Evolutionary conservation across 2,797 vertebrate species (phyloP).

Genomic region (Allobates femoralis): DNA sequence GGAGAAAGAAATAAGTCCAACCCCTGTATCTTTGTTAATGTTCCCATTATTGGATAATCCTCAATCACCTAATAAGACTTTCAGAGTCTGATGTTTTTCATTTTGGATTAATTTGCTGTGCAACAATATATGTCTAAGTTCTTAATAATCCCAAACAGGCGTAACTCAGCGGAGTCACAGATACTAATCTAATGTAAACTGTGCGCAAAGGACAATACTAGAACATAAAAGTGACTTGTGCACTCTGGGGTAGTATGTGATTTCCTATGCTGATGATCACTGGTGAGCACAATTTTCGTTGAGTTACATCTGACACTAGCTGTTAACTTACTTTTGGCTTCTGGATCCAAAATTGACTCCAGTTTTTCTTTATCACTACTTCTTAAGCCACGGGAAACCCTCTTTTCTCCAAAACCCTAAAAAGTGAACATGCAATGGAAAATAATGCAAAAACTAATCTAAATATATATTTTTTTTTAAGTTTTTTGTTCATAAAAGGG

Average conservation of each 20-base stretch:
- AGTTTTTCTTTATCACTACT: too few species aligned
- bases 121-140: slow-evolving; percentile 18
- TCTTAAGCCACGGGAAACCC: too few species aligned
- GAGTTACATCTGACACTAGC: too few species aligned
- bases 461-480: too few species aligned
- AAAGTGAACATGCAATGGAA: too few species aligned
- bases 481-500: too few species aligned
- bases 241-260: not conserved
- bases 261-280: not conserved
- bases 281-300: too few species aligned
- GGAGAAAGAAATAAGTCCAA: too few species aligned
- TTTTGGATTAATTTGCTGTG: slow-evolving; percentile 13
- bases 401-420: too few species aligned
- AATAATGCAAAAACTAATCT: too few species aligned
- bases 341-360: too few species aligned
- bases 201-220: not conserved
- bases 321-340: too few species aligned
- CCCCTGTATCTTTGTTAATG: not conserved
- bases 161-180: not conserved
- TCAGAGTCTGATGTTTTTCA: slow-evolving; percentile 25
- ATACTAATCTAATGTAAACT: not conserved
- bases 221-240: not conserved
- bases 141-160: not conserved
- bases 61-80: not conserved
- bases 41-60: not conserved